phyloP scores from a whole-genome alignment of 2,888 invertebrate species.

The Drymonia ruficornis region DNA sequence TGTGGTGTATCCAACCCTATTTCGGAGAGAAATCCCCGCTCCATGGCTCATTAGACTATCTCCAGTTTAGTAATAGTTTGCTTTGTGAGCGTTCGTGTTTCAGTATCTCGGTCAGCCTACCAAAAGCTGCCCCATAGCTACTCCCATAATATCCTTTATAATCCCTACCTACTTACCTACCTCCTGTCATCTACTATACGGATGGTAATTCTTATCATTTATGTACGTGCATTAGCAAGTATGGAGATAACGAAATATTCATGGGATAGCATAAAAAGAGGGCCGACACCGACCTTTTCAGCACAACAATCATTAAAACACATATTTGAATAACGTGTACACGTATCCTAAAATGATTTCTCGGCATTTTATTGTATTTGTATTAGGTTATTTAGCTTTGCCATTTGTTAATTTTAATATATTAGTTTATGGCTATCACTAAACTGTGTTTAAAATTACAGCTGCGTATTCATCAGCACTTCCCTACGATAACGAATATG shows the following conservation, averaged over 20 bases:
- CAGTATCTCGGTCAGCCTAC: too few relatives aligned
- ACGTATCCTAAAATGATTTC: conserved; percentile 12
- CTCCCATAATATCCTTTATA: too few relatives aligned
- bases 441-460: conserved; percentile 24
- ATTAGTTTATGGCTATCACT: neutral
- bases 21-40: too few relatives aligned
- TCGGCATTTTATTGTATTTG: neutral
- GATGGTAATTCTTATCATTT: neutral
- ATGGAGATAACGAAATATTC: conserved; percentile 3
- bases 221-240: neutral
- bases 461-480: conserved; percentile 29
- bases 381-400: neutral
- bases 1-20: too few relatives aligned
- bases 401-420: neutral
- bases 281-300: neutral
- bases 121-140: too few relatives aligned
- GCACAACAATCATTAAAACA: conserved; percentile 9
- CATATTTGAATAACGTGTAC: conserved; percentile 9
- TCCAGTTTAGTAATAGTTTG: too few relatives aligned
- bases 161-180: too few relatives aligned
- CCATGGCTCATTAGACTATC: too few relatives aligned
- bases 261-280: neutral
- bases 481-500: conserved; percentile 50
- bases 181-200: too few relatives aligned
- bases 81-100: too few relatives aligned